phyloP scores from a whole-genome alignment of 2,888 invertebrate species.

The Ligdia adustata region DNA sequence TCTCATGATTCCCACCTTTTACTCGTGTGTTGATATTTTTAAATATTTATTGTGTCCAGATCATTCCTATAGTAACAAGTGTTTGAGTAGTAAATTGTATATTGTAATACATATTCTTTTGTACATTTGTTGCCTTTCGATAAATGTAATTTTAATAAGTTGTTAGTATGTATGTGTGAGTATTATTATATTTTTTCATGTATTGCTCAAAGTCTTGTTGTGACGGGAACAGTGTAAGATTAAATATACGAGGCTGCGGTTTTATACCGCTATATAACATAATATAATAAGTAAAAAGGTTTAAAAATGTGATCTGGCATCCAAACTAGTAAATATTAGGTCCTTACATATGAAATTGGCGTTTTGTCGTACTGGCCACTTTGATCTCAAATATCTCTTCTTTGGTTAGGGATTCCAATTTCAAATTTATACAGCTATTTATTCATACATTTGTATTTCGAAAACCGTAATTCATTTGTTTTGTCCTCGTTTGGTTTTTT shows the following conservation, averaged over 20 bases:
- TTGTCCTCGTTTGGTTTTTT: too few species aligned
- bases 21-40: conserved; percentile 25
- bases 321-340: too few species aligned
- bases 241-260: conserved; percentile 16
- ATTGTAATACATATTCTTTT: conserved; percentile 3
- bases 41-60: conserved; percentile 23
- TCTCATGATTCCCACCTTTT: conserved; percentile 30
- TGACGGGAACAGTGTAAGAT: conserved; percentile 29
- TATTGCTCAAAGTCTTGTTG: conserved; percentile 37
- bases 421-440: too few species aligned
- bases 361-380: too few species aligned
- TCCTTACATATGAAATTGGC: too few species aligned
- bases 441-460: too few species aligned
- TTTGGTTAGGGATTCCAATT: too few species aligned
- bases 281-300: too few species aligned
- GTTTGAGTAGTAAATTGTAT: conserved; percentile 20
- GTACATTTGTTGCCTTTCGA: conserved; percentile 18
- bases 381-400: too few species aligned
- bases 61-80: conserved; percentile 19
- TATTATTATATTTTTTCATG: conserved; percentile 26
- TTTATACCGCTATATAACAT: too few species aligned
- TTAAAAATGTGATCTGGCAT: too few species aligned
- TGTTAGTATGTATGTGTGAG: conserved; percentile 18
- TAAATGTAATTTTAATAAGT: conserved; percentile 21
- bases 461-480: too few species aligned